phyloP scores from a whole-genome alignment of 2,797 vertebrate species.

The Cuculus canorus region DNA sequence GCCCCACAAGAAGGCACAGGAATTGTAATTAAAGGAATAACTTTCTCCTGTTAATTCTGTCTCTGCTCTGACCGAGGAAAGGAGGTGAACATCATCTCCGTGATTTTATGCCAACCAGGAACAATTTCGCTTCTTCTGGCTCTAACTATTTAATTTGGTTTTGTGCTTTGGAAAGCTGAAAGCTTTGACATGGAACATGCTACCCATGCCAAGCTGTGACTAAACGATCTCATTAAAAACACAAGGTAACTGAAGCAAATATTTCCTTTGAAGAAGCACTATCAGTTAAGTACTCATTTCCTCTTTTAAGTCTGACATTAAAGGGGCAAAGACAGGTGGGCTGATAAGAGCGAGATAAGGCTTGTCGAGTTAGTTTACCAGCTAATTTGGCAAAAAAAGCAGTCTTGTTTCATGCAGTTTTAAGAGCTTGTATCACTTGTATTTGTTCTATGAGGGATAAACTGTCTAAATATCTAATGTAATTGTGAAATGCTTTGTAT shows the following conservation, averaged over 20 bases:
- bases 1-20: neutral
- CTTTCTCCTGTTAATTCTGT: neutral
- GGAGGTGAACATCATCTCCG: neutral
- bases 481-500: slow-evolving; percentile 45
- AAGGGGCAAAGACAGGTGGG: slow-evolving; percentile 62
- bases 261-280: slow-evolving; percentile 67
- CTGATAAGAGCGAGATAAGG: slow-evolving; percentile 65
- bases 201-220: slow-evolving; percentile 53
- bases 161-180: slow-evolving; percentile 44
- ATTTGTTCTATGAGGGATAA: slow-evolving; percentile 35
- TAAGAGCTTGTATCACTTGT: slow-evolving; percentile 3
- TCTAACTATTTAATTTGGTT: neutral
- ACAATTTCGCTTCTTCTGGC: slow-evolving; percentile 39
- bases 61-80: neutral
- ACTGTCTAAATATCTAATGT: slow-evolving; percentile 1
- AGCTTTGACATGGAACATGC: slow-evolving; percentile 38
- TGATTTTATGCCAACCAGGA: slow-evolving; percentile 39
- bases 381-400: slow-evolving; percentile 28
- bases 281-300: slow-evolving; percentile 65
- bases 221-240: slow-evolving; percentile 64
- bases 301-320: slow-evolving; percentile 63
- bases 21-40: neutral
- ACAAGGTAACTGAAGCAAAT: slow-evolving; percentile 64
- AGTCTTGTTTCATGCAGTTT: slow-evolving; percentile 15
- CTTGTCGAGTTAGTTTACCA: slow-evolving; percentile 40